These are phyloP conservation scores for Conchocele bisecta DNA, from an alignment of 2,888 invertebrate genomes.

Conservation along the genomic window DNA sequence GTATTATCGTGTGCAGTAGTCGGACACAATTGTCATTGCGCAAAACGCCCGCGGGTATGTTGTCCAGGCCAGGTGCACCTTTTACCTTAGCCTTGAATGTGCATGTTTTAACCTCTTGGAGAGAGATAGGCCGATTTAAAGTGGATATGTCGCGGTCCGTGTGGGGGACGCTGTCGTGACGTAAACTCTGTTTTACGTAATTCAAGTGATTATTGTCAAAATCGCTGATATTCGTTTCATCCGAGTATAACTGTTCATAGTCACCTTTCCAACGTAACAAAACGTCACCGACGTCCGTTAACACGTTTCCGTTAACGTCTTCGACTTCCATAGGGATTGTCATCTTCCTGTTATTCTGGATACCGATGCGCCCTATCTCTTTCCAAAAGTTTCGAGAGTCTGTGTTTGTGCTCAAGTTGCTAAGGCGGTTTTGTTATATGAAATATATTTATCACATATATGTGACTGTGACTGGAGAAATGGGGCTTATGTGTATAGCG, in stretches of 20 bases:
- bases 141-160: not conserved
- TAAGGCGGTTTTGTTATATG: conserved; percentile 9
- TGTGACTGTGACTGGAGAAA: too few species aligned
- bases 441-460: too few species aligned
- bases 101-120: too few species aligned
- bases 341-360: conserved; percentile 7
- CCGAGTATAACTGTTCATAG: not conserved
- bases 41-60: too few species aligned
- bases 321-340: conserved; percentile 19
- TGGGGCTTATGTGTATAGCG: too few species aligned
- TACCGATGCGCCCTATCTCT: conserved; percentile 21
- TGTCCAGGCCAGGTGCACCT: too few species aligned
- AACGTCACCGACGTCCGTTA: not conserved
- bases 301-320: not conserved
- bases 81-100: too few species aligned
- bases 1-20: too few species aligned
- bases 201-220: not conserved
- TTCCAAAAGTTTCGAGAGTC: conserved; percentile 29
- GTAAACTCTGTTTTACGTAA: not conserved
- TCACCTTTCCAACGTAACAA: conserved; percentile 7
- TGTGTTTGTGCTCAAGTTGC: not conserved
- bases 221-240: not conserved
- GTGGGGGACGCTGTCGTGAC: not conserved
- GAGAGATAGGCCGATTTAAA: too few species aligned
- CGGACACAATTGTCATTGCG: too few species aligned